Base-by-base conservation (phyloP, 2,888 invertebrate species). In the Mesopsocus fuscifrons region DNA sequence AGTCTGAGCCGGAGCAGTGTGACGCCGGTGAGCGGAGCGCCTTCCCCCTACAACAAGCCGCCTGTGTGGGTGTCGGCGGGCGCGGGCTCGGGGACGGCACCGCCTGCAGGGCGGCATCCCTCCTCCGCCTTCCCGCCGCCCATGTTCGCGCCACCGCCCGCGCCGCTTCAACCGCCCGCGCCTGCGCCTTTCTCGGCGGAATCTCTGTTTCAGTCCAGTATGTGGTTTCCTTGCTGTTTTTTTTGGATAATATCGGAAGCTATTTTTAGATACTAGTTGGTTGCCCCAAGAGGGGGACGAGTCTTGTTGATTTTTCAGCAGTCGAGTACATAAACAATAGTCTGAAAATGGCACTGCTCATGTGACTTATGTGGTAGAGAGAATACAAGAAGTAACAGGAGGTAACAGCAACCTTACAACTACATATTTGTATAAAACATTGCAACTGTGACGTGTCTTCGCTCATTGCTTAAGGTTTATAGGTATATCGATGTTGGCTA, bases 161-260 rank as follows among this genome's bases (percentile, higher is more conserved):
- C 60, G 6, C 52, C 57, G 11, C 33, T 50, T 3, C 48, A 53
- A 4, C 53, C 57, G 8, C 64, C 67, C 47, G 63, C 73, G 43
- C 80, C 83, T 6, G 83, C 80, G 62, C 84, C 85, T 1, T 85
- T 85, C 63, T 83, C 85, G 9, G 84, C 85, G 5, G 85, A 87
- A 60, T 84, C 83, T 54, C 71, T 87, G 49, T 84, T 85, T 60
- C 83, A 84, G 66, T 72, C 81, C 52, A 84, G 80, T 74, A 68
- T 78, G 77, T 69, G 17, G 15, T 57, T 57, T 57, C 56, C n/a
- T n/a, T n/a, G n/a, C n/a, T n/a, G n/a, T n/a, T 51, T 30, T 15
- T 3, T n/a, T n/a, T n/a, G n/a, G n/a, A n/a, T n/a, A n/a, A n/a
- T n/a, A n/a, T n/a, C n/a, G n/a, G n/a, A 8, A 22, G 15, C 20